Evolutionary conservation across 2,888 invertebrate genomes (phyloP).

Genomic region (Leptopilina syphax): DNA sequence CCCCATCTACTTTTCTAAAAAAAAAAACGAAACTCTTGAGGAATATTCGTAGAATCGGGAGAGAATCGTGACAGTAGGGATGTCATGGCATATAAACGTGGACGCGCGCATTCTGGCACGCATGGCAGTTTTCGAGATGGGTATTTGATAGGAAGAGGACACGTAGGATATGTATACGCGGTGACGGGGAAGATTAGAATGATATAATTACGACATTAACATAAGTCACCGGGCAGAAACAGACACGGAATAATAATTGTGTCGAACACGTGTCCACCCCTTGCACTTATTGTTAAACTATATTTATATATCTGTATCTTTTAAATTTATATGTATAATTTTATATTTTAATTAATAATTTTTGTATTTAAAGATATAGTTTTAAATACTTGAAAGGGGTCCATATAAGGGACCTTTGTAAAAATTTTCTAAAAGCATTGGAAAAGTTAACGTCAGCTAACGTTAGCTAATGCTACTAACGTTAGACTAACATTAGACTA

Average conservation of each 20-base stretch:
- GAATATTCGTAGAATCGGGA: conserved; percentile 37
- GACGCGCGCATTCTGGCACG: conserved; percentile 74
- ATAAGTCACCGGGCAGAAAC: conserved; percentile 75
- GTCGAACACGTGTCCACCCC: conserved; percentile 70
- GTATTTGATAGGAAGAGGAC: conserved; percentile 74
- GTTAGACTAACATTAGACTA: too few relatives aligned
- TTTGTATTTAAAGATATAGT: too few relatives aligned
- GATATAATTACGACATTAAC: conserved; percentile 77
- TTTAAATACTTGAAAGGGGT: too few relatives aligned
- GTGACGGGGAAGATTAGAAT: conserved; percentile 74
- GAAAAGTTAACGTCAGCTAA: too few relatives aligned
- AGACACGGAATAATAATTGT: conserved; percentile 73
- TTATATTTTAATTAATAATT: too few relatives aligned
- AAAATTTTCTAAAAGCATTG: too few relatives aligned
- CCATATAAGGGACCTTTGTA: too few relatives aligned
- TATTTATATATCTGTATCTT: background rate
- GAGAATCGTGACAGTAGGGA: conserved; percentile 11
- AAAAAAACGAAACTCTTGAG: background rate
- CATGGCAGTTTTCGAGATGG: conserved; percentile 75
- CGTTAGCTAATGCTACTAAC: too few relatives aligned
- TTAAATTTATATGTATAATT: too few relatives aligned
- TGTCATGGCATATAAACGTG: conserved; percentile 39
- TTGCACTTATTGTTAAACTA: conserved; percentile 18
- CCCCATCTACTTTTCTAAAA: too few relatives aligned
- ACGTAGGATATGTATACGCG: conserved; percentile 70